Conservation (phyloP, 2,888 invertebrate genomes). For the Archaeoteleia sp. region DNA sequence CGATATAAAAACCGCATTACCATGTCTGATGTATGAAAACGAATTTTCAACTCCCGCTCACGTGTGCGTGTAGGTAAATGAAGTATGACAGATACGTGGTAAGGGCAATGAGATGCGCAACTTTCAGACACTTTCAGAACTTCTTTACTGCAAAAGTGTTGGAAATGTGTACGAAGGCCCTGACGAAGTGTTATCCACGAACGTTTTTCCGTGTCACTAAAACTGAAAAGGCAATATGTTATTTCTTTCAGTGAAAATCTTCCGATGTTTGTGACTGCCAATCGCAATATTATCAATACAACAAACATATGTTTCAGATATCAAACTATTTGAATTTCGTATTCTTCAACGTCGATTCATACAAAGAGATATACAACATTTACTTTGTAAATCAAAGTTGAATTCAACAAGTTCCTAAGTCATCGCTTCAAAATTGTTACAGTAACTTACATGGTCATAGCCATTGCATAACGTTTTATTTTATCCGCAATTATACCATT, state of each 20-base stretch:
- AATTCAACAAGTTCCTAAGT: too few relatives aligned
- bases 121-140: slow-evolving; percentile 50
- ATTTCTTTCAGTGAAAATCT: slow-evolving; percentile 43
- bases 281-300: slow-evolving; percentile 41
- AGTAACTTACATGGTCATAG: too few relatives aligned
- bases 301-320: slow-evolving; percentile 17
- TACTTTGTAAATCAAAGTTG: too few relatives aligned
- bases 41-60: slow-evolving; percentile 46
- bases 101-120: slow-evolving; percentile 55
- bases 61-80: slow-evolving; percentile 48
- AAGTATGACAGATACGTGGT: slow-evolving; percentile 52
- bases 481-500: too few relatives aligned
- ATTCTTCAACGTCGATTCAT: slow-evolving; percentile 5
- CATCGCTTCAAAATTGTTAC: too few relatives aligned
- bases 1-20: slow-evolving; percentile 48
- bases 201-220: slow-evolving; percentile 50
- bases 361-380: too few relatives aligned
- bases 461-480: too few relatives aligned
- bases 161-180: slow-evolving; percentile 39
- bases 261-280: slow-evolving; percentile 45
- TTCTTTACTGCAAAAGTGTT: slow-evolving; percentile 42
- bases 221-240: slow-evolving; percentile 52
- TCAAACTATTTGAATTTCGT: slow-evolving; percentile 21
- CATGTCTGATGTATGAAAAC: slow-evolving; percentile 47
- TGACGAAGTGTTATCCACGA: slow-evolving; percentile 51